Evolutionary conservation across 2,797 vertebrate species (phyloP).

Genomic region (Hoplostethus mediterraneus): DNA sequence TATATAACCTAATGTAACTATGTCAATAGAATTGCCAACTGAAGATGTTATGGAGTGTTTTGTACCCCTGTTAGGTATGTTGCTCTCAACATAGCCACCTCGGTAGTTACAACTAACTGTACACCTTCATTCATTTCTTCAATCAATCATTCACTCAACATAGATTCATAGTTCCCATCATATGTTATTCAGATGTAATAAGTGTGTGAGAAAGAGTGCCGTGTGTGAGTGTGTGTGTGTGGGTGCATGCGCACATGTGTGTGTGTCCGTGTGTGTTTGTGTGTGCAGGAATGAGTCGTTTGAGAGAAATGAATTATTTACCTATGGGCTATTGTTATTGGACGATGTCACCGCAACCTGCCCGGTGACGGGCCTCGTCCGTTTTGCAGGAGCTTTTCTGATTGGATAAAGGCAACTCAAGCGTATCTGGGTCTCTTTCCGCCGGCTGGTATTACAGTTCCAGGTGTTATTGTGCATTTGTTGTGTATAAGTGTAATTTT

Average conservation of each 20-base stretch:
- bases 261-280: constrained; percentile 20
- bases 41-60: constrained; percentile 74
- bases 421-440: constrained; percentile 58
- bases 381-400: constrained; percentile 50
- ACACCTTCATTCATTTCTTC: constrained; percentile 19
- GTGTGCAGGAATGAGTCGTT: constrained; percentile 41
- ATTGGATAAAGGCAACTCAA: constrained; percentile 46
- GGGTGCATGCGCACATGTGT: constrained; percentile 16
- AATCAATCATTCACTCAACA: constrained; percentile 45
- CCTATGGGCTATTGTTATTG: constrained; percentile 70
- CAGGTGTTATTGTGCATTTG: constrained; percentile 85
- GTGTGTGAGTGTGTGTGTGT: constrained; percentile 44
- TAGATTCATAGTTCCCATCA: constrained; percentile 49
- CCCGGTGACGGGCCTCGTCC: constrained; percentile 29
- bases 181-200: constrained; percentile 65
- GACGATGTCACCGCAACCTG: constrained; percentile 46
- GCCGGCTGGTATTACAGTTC: constrained; percentile 80
- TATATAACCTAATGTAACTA: constrained; percentile 76
- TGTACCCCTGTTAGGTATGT: constrained; percentile 77
- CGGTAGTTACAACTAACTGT: constrained; percentile 48
- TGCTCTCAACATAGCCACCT: constrained; percentile 57
- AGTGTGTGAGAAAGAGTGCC: constrained; percentile 49
- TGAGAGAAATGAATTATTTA: constrained; percentile 69
- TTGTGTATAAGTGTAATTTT: constrained; percentile 86
- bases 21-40: constrained; percentile 78